phyloP scores from a whole-genome alignment of 2,888 invertebrate species.

The Apotomis betuletana region DNA sequence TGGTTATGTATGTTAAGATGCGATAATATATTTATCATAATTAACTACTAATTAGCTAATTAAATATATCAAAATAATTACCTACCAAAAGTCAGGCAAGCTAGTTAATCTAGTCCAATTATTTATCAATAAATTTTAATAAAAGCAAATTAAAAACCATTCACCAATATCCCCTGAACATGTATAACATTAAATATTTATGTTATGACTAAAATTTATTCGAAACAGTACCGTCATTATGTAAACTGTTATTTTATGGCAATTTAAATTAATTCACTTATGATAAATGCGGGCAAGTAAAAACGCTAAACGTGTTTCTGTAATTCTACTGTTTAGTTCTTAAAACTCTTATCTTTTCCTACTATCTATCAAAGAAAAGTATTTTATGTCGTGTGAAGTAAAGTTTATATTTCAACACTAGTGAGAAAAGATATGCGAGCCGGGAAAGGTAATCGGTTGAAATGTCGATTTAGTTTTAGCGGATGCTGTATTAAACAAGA shows the following conservation, averaged over 20 bases:
- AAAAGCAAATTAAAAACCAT: slow-evolving; percentile 20
- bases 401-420: background rate
- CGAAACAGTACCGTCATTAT: slow-evolving; percentile 67
- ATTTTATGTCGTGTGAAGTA: background rate
- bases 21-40: slow-evolving; percentile 2
- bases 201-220: slow-evolving; percentile 62
- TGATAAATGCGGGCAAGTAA: slow-evolving; percentile 69
- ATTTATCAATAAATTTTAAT: slow-evolving; percentile 25
- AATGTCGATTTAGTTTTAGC: slow-evolving; percentile 66
- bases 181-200: slow-evolving; percentile 65
- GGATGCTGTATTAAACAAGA: slow-evolving; percentile 66
- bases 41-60: background rate
- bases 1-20: background rate
- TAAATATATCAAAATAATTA: slow-evolving; percentile 1
- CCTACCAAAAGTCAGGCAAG: background rate
- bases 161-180: slow-evolving; percentile 53
- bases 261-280: slow-evolving; percentile 81
- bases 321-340: slow-evolving; percentile 47
- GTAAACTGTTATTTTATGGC: slow-evolving; percentile 74
- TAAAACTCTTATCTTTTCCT: slow-evolving; percentile 1
- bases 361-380: background rate
- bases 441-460: slow-evolving; percentile 5
- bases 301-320: slow-evolving; percentile 69
- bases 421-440: background rate
- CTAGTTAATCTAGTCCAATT: slow-evolving; percentile 18